A percentile compares a stretch with the other conserved stretches of the same genome.
phyloP scores from a whole-genome alignment of 1,140 invertebrate species.

The Drosophila repletoides region DNA sequence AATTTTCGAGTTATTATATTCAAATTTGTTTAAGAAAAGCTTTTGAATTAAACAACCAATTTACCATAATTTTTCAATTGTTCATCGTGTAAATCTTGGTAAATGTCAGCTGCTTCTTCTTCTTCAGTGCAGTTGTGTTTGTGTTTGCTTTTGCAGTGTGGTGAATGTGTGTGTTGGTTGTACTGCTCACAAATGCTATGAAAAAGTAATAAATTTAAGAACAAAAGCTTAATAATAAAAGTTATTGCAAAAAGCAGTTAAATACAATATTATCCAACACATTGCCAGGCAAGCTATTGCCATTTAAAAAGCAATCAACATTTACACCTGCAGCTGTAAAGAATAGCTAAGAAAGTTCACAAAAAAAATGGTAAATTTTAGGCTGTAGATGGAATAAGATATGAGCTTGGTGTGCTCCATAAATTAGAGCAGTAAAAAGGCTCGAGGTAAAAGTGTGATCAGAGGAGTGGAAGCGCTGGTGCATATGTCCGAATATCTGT shows the following conservation, averaged over 20 bases:
- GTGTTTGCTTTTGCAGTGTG: conserved; percentile 43
- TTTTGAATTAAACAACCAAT: too few relatives aligned
- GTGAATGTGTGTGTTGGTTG: conserved; percentile 23
- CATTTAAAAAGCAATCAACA: not conserved
- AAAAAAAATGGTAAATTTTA: not conserved
- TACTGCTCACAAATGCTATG: conserved; percentile 11
- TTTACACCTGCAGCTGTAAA: conserved; percentile 20
- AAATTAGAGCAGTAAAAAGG: conserved; percentile 18
- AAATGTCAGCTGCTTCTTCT: conserved; percentile 8
- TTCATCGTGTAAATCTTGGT: conserved; percentile 15
- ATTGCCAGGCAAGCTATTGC: not conserved
- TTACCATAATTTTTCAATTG: too few relatives aligned
- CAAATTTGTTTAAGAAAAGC: too few relatives aligned
- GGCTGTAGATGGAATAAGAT: conserved; percentile 18
- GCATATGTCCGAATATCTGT: conserved; percentile 38
- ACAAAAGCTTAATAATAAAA: conserved; percentile 3
- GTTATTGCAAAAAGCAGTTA: not conserved
- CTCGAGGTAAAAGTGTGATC: conserved; percentile 26
- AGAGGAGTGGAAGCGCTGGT: conserved; percentile 21
- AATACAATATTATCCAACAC: not conserved
- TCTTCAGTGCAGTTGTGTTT: conserved; percentile 43
- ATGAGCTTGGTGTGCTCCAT: conserved; percentile 31
- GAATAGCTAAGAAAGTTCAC: not conserved
- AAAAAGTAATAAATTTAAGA: conserved; percentile 29
- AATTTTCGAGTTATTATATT: too few relatives aligned